Conservation (phyloP, 2,888 invertebrate species). For the Euplexia lucipara region DNA sequence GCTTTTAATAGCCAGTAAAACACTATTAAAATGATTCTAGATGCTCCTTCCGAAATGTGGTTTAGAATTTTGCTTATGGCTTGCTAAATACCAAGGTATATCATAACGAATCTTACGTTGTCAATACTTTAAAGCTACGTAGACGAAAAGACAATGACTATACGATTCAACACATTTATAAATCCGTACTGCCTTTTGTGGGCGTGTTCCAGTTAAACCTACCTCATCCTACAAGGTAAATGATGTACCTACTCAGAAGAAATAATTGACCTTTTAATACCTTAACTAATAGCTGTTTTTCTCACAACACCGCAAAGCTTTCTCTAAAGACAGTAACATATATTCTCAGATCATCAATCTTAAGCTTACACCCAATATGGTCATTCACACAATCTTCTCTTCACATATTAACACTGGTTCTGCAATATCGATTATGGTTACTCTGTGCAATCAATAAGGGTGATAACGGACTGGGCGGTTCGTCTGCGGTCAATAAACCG, state of each 20-base stretch:
- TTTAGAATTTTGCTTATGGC: too few relatives aligned
- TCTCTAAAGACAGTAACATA: conserved; percentile 28
- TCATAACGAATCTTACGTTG: too few relatives aligned
- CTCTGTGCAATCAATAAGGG: conserved; percentile 55
- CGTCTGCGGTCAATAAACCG: conserved; percentile 37
- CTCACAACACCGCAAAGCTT: conserved; percentile 21
- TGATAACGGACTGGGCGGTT: conserved; percentile 25
- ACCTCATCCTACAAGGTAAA: conserved; percentile 2
- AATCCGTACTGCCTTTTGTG: neutral
- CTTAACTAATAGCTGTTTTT: conserved; percentile 5
- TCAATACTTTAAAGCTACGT: neutral
- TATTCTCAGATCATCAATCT: conserved; percentile 42
- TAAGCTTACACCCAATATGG: conserved; percentile 39
- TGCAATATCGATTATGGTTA: conserved; percentile 60
- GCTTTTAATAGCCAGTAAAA: too few relatives aligned
- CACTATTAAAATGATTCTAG: too few relatives aligned
- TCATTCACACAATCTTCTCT: conserved; percentile 41
- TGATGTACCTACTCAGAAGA: neutral
- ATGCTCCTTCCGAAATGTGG: too few relatives aligned
- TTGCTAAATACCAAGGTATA: too few relatives aligned
- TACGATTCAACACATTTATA: neutral
- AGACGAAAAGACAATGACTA: neutral
- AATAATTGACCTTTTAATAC: conserved; percentile 9
- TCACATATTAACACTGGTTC: conserved; percentile 52
- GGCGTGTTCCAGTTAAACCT: neutral